Base-by-base conservation (phyloP, 2,797 vertebrate species). In the Rhinella marina region DNA sequence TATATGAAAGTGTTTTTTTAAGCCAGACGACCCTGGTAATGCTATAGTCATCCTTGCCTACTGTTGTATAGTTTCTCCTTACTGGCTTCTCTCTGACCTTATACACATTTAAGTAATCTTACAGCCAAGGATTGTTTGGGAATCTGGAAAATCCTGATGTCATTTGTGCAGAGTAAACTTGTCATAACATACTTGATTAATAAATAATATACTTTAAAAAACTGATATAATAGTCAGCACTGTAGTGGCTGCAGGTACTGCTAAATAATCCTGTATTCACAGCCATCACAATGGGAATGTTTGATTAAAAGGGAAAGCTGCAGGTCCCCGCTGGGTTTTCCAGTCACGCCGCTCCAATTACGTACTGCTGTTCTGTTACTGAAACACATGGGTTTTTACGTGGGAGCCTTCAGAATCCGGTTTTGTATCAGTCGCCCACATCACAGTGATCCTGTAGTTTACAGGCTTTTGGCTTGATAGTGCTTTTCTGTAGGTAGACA, bases 281-380 rank as follows among this genome's bases (percentile, higher is more conserved):
- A 59, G 32, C 21, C 7, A 32, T 57, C 29, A 48, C 68, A 73
- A 82, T 11, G 64, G 17, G 19, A 54, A 21, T 23, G 21, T 41
- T 84, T 21, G 61, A 50, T 85, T 85, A 25, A 25, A 72, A 25
- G 59, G 41, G 54, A 48, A 76, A 61, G 25, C 12, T 77, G 72
- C 32, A 7, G 75, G 25, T 41, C 57, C 73, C 56, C 13, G 52
- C 82, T 57, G 82, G 66, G 68, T 21, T 84, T 75, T 77, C 17
- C 72, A 62, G 83, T 85, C 83, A 85, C 83, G 83, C 72, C 25
- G 72, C 32, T 76, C 57, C 83, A 85, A 85, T 85, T 85, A 85
- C 64, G n/a, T 64, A 75, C 83, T 77, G 72, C 83, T 85, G 83
- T 77, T 85, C 72, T 77, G 70, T 85, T 75, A 73, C 72, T 76